Evolutionary conservation across 2,113 vertebrate species (phyloP), one percentile per base, ranked within the genome.

Genomic region (Corapipo altera): DNA sequence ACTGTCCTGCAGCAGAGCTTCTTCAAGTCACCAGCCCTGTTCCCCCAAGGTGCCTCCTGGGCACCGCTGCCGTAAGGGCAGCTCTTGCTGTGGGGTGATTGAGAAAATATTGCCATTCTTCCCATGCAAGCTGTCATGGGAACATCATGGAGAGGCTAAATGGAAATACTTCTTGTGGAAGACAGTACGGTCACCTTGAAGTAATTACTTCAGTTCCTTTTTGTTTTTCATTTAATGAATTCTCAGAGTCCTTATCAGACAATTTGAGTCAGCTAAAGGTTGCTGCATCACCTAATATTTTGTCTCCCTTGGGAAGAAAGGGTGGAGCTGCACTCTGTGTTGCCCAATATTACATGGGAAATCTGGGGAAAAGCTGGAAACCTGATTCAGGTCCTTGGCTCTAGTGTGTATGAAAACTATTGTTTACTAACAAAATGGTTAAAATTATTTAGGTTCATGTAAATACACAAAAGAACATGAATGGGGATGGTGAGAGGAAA

Each of bases 1-100:
- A 0, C 33, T 12, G 33, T 19, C 20, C 48, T 20, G 1, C 4
- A 0, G 7, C 49, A 9, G 24, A 8, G 32, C 35, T 18, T 4
- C 78, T 22, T 32, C 61, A 0, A 1, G 19, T 4, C 49, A 2
- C 37, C 46, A 0, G 39, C 51, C 35, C 6, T 15, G 27, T 6
- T 13, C 37, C 52, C 52, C 35, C 1, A 3, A 0, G 39, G 30
- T 46, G 39, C n/a, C 48, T 33, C 20, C 75, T 5, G 43, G 22
- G 55, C 72, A 17, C 43, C 1, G 1, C 79, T 27, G 79, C 72
- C 55, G 3, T 11, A 5, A 4, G 64, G 20, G 59, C 6, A 66
- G 52, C 65, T 49, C 33, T 52, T 12, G 48, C 49, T 37, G 16
- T 3, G 15, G 70, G 19, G 23, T 20, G 2, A 6, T 2, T 5